Base-by-base conservation (phyloP, 2,797 vertebrate species). In the Tauraco hartlaubi region DNA sequence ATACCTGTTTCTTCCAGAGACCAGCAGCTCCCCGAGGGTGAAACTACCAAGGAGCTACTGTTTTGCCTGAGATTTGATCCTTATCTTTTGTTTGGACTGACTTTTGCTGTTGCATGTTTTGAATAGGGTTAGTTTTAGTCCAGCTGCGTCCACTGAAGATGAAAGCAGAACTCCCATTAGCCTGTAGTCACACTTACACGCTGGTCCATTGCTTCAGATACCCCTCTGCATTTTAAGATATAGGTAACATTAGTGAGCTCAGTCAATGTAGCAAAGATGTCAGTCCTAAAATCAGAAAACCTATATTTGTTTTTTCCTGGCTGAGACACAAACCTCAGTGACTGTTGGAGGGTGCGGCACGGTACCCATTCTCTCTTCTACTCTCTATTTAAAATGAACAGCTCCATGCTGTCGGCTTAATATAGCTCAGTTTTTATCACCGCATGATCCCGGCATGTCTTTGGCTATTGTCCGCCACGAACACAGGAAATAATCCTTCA, bases 401-500 rank as follows among this genome's bases (percentile, higher is more conserved):
- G 63, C 63, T 82, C 37, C 1, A 0, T 31, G 37, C 75, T 54
- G 0, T 52, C 0, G 0, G 56, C 71, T 93, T 77, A 64, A 74
- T 49, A 89, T 66, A 93, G 81, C 71, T 78, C 89, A 58, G 29
- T 54, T 88, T 84, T 94, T 94, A 74, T 93, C 84, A 55, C 17
- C 0, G 0, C n/a, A 17, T 69, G 44, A 4, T 64, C 46, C 56
- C n/a, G 59, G 74, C 77, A 64, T 77, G 72, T 91, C 84, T 85
- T 82, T 12, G 75, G 72, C 64, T 95, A 46, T 93, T 91, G 72
- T 92, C 83, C 89, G 71, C 89, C 74, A 37, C 10, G 2, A 95
- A 92, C 91, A 77, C 89, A 91, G 92, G 84, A 94, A 96, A 79
- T 35, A 79, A 92, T 91, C 44, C 68, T 56, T 92, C 84, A 77